Base-by-base conservation (phyloP, 2,888 invertebrate species). In the Pinctada fucata region DNA sequence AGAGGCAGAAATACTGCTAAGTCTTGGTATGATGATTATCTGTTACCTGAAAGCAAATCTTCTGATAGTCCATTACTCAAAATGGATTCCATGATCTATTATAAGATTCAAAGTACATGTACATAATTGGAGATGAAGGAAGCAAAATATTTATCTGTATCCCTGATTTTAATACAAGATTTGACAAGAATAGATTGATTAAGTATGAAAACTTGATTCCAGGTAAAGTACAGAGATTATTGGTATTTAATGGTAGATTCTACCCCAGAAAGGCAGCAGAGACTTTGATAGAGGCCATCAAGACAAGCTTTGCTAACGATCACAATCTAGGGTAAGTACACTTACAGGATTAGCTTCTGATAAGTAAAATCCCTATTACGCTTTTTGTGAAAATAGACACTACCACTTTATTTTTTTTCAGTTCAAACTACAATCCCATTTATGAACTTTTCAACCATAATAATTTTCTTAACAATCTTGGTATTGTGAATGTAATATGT, bases 141-240 rank as follows among this genome's bases (percentile, higher is more conserved):
- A 31, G 31, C 31, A 31, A 31, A 31, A 31, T 31, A 31, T 31
- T 31, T 31, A 31, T 31, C 31, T 31, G 31, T 31, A 31, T 31
- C 31, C 31, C 31, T 31, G 31, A 31, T 31, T 31, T 31, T 31
- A 31, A 31, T 31, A 31, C 31, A 31, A 31, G 31, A 31, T 31
- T 31, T 31, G 31, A 31, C 31, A 31, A 31, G 31, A 31, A 31
- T 31, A 31, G 31, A 31, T 31, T 31, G 31, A 31, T 31, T 31
- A 31, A 31, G 31, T 31, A 31, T 31, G 31, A 31, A 58, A 10
- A 58, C 58, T 10, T 75, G 49, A 68, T 80, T 75, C 6, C 86
- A 91, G 91, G 92, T 48, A 91, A 91, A 79, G 86, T 91, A 6
- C 90, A 92, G 87, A 86, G 91, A 64, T 90, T 91, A 88, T 83